Evolutionary conservation across 2,797 vertebrate species (phyloP).

Genomic region (Bovichtus variegatus): DNA sequence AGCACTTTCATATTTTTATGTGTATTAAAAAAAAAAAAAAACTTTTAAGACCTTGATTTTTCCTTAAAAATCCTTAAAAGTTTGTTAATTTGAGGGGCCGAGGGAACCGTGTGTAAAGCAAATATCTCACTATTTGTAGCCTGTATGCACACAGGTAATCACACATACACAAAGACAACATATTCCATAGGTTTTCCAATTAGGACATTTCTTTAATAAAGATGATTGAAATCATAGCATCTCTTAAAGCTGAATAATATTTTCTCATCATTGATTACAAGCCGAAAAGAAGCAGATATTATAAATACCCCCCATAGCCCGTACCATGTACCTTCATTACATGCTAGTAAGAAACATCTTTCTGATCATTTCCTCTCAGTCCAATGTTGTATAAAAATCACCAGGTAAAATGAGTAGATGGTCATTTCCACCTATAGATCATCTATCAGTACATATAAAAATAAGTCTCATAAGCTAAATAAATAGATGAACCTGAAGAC

Average conservation of each 20-base stretch:
- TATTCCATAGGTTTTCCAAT: constrained; percentile 25
- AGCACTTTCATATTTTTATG: no score
- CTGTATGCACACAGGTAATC: background rate
- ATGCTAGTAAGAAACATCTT: constrained; percentile 49
- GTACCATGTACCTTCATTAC: constrained; percentile 57
- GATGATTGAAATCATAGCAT: constrained; percentile 45
- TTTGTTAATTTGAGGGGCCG: no score
- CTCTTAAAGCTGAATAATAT: constrained; percentile 53
- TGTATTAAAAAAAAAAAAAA: no score
- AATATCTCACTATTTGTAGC: background rate
- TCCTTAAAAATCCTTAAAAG: no score
- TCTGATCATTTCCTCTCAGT: constrained; percentile 40
- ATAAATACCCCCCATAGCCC: constrained; percentile 78
- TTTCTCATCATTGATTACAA: constrained; percentile 56
- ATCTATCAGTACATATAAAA: constrained; percentile 79
- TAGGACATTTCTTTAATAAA: constrained; percentile 73
- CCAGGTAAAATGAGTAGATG: constrained; percentile 59
- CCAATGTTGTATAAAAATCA: constrained; percentile 73
- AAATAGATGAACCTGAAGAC: constrained; percentile 82
- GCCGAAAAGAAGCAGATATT: constrained; percentile 62
- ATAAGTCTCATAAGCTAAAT: constrained; percentile 83
- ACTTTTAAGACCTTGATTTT: no score
- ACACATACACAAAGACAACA: background rate
- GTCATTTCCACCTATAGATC: constrained; percentile 54
- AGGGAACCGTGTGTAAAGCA: background rate